Conservation (phyloP, 2,797 vertebrate genomes). For the Nannoperca obscura region DNA sequence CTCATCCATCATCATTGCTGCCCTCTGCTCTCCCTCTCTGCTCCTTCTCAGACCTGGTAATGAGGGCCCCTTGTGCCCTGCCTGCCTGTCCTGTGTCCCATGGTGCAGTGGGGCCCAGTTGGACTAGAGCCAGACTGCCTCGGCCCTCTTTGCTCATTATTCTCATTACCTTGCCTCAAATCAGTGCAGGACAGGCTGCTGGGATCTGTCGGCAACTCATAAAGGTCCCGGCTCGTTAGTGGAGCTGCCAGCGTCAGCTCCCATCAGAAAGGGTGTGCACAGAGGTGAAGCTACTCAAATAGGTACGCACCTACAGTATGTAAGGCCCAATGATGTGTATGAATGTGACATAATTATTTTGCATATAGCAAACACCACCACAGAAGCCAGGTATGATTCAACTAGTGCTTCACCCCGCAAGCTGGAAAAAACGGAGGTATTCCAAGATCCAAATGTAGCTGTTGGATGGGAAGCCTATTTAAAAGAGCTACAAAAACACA, state of each 20-base stretch:
- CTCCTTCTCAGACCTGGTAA: conserved; percentile 74
- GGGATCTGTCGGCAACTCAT: conserved; percentile 87
- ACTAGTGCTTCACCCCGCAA: conserved; percentile 45
- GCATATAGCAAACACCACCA: conserved; percentile 16
- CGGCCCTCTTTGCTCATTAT: conserved; percentile 84
- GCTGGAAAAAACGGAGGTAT: conserved; percentile 61
- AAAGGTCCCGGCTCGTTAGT: conserved; percentile 83
- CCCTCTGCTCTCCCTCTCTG: conserved; percentile 66
- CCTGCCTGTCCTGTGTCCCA: conserved; percentile 83
- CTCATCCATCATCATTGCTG: conserved; percentile 78
- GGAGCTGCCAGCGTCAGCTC: conserved; percentile 65
- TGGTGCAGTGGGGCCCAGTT: conserved; percentile 82
- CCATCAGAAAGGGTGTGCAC: conserved; percentile 66
- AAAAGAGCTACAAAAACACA: conserved; percentile 82
- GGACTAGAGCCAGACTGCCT: conserved; percentile 81
- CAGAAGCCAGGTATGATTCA: conserved; percentile 69
- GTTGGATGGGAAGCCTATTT: conserved; percentile 72
- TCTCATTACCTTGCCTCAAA: conserved; percentile 87
- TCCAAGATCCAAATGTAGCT: conserved; percentile 77
- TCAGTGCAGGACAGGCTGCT: conserved; percentile 84
- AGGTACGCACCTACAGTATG: conserved; percentile 51
- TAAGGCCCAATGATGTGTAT: conserved; percentile 20
- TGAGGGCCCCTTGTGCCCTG: conserved; percentile 84
- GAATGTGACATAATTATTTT: conserved; percentile 31
- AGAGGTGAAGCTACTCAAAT: conserved; percentile 66